Conservation (phyloP, 2,888 invertebrate species). For the Archips xylosteana region DNA sequence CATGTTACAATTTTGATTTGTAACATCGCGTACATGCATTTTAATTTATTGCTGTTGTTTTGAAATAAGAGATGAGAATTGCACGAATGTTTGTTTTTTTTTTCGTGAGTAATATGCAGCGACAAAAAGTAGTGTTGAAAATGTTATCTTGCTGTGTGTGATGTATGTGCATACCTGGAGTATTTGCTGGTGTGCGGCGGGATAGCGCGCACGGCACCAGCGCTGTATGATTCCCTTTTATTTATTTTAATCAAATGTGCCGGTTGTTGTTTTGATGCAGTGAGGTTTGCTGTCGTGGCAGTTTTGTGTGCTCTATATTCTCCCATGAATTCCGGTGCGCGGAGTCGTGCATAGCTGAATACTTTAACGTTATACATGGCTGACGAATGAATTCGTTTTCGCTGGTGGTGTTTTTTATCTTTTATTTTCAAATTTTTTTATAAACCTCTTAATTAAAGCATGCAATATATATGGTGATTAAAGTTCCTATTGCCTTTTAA, state of each 20-base stretch:
- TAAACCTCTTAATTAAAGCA: background rate
- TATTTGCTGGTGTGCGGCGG: conserved; percentile 29
- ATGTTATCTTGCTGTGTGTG: conserved; percentile 36
- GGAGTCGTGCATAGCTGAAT: conserved; percentile 79
- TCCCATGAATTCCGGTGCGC: conserved; percentile 78
- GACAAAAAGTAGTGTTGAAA: conserved; percentile 32
- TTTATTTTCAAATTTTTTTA: conserved; percentile 53
- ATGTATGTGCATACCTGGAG: conserved; percentile 42
- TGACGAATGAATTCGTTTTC: conserved; percentile 78
- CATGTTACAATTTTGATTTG: conserved; percentile 48
- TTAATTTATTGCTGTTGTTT: conserved; percentile 41
- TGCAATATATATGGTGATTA: background rate
- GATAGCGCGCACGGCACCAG: conserved; percentile 48
- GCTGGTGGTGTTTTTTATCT: conserved; percentile 71
- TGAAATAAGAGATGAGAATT: conserved; percentile 41
- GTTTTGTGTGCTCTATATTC: conserved; percentile 73
- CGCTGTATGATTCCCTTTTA: conserved; percentile 71
- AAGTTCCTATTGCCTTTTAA: background rate
- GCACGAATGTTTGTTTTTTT: conserved; percentile 31
- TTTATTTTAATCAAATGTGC: conserved; percentile 82
- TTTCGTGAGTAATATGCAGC: conserved; percentile 36
- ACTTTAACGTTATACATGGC: conserved; percentile 83
- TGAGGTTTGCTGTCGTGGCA: conserved; percentile 72
- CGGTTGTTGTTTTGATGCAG: conserved; percentile 76
- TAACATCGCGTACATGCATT: conserved; percentile 42